Base-by-base conservation (phyloP, 92 coral and sea anemone species). In the Desmophyllum pertusum region DNA sequence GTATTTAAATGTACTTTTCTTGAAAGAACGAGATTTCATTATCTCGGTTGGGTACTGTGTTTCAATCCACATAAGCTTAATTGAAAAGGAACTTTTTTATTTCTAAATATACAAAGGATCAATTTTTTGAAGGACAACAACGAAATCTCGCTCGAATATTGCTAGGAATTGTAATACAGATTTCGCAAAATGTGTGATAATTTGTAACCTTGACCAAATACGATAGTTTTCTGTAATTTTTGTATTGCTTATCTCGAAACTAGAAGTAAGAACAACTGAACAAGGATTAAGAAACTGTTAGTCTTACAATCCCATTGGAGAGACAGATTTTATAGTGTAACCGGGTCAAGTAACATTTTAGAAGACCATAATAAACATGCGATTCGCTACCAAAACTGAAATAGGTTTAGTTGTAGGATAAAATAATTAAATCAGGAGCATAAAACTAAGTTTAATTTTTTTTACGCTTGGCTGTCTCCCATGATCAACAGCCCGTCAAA, bases 331-430 rank as follows among this genome's bases (percentile, higher is more conserved):
- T n/a, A n/a, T n/a, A 18, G 43, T 43, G 79, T 52, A 68, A 68
- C 38, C 72, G 19, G 78, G 70, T 82, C 70, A 61, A 41, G 79
- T 31, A 82, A 82, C 86, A 82, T 38, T 69, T 76, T 39, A 79
- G 78, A 82, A 71, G 48, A 48, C 51, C 76, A 67, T 38, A 82
- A 70, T 71, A 82, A 72, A 72, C 86, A 59, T 53, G 33, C n/a
- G 66, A 82, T 72, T 23, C 21, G 29, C 72, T 14, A 55, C 46
- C 2, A n/a, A 55, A 62, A 30, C 38, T 19, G 61, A 68, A 80
- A 35, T 21, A 64, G n/a, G 30, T 40, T 18, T 0, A 48, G 30
- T 51, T 27, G 5, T 48, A 25, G 18, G 39, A 77, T 30, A 6
- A 19, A 59, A 30, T 7, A 42, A 37, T 39, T 3, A 7, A 78